A percentile compares a stretch with the other conserved stretches of the same genome.
phyloP scores from a whole-genome alignment of 2,113 vertebrate species.

The Rhizomys pruinosus region DNA sequence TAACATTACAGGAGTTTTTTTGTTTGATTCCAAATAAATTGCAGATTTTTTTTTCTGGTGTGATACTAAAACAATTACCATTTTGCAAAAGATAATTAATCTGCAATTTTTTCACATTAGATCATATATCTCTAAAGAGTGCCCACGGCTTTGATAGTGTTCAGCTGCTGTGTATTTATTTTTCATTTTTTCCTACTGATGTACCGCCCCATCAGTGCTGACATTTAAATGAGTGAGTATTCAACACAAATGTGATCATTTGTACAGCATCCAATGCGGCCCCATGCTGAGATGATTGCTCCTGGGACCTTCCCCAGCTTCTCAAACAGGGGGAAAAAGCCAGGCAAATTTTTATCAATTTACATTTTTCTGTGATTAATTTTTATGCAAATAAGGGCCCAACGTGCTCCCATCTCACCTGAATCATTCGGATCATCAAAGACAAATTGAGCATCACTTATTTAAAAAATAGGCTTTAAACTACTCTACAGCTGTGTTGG shows the following conservation, averaged over 20 bases:
- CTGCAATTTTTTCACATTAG: conserved; percentile 94
- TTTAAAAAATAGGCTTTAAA: conserved; percentile 93
- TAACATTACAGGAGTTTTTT: conserved; percentile 85
- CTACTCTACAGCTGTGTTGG: conserved; percentile 92
- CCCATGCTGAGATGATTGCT: conserved; percentile 97
- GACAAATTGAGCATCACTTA: conserved; percentile 93
- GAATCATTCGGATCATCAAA: conserved; percentile 94
- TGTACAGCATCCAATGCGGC: conserved; percentile 93
- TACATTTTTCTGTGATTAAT: conserved; percentile 96
- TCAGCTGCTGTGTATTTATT: conserved; percentile 91
- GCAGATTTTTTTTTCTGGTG: conserved; percentile 88
- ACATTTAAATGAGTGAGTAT: conserved; percentile 99
- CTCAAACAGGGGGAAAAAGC: conserved; percentile 89
- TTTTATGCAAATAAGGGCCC: conserved; percentile 94
- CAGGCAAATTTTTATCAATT: conserved; percentile 94
- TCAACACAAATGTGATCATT: conserved; percentile 96
- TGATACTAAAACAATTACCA: conserved; percentile 94
- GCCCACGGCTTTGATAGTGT: conserved; percentile 88
- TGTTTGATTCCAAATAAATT: conserved; percentile 93
- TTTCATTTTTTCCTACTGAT: conserved; percentile 87
- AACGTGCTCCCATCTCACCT: conserved; percentile 93
- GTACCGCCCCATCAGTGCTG: conserved; percentile 93
- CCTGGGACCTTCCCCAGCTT: conserved; percentile 90
- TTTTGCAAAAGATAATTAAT: conserved; percentile 95
- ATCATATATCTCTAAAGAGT: conserved; percentile 90